Evolutionary conservation across 2,888 invertebrate species (phyloP).

Genomic region (Drosophila tripunctata): DNA sequence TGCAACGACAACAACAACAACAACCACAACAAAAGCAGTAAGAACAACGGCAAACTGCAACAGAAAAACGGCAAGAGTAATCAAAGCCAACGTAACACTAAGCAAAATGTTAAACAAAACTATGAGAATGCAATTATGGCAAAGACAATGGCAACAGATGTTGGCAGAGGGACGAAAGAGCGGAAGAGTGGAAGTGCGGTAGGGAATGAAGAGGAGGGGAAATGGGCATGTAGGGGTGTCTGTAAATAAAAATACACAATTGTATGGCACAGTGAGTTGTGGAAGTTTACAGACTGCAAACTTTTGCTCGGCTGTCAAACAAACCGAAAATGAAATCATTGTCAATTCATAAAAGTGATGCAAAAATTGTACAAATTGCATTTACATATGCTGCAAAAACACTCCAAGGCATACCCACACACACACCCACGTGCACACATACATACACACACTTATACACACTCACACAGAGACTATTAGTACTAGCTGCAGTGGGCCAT

Average conservation of each 20-base stretch:
- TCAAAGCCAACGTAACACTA: conserved; percentile 56
- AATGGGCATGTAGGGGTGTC: no score
- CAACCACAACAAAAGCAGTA: conserved; percentile 18
- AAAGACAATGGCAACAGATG: conserved; percentile 41
- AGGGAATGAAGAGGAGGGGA: neutral
- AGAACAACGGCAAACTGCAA: conserved; percentile 2
- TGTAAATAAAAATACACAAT: conserved; percentile 54
- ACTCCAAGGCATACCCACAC: conserved; percentile 14
- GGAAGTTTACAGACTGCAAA: conserved; percentile 53
- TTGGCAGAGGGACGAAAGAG: neutral
- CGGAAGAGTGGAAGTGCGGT: neutral
- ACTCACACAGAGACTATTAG: conserved; percentile 9
- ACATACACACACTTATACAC: conserved; percentile 17
- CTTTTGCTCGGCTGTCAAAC: conserved; percentile 61
- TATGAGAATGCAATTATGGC: conserved; percentile 73
- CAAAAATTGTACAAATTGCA: conserved; percentile 75
- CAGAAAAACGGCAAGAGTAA: conserved; percentile 49
- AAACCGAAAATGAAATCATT: conserved; percentile 77
- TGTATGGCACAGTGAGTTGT: conserved; percentile 40
- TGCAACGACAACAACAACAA: conserved; percentile 43
- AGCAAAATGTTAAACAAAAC: conserved; percentile 41
- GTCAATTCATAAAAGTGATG: conserved; percentile 75
- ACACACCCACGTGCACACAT: neutral
- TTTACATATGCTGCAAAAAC: conserved; percentile 69
- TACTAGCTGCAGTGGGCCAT: conserved; percentile 49